Percentiles rank a stretch among this genome's conserved stretches.
These are phyloP conservation scores for Atlantisia rogersi DNA, from an alignment of 2,113 vertebrate species.

Conservation along the genomic window DNA sequence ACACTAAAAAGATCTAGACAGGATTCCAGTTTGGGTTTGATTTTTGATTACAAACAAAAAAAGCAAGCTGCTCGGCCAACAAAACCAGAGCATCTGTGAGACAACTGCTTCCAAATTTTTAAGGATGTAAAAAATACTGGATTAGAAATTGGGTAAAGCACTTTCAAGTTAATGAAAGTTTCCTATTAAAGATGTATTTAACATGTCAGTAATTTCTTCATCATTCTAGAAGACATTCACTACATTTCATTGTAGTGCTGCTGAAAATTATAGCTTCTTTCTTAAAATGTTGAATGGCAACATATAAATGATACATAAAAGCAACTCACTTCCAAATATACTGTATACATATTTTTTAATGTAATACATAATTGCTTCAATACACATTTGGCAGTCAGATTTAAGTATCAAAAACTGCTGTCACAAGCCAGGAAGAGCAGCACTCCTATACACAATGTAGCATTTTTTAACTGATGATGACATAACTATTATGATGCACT, in stretches of 20 bases:
- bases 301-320: slow-evolving; percentile 7
- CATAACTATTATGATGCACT: slow-evolving; percentile 2
- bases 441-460: not conserved
- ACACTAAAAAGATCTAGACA: not conserved
- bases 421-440: not conserved
- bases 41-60: not conserved
- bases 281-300: not conserved
- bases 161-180: not conserved
- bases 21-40: not conserved
- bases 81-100: not conserved
- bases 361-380: not conserved
- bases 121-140: not conserved
- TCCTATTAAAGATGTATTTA: not conserved
- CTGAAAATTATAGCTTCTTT: not conserved
- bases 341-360: not conserved
- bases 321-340: not conserved
- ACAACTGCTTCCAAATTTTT: not conserved
- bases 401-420: not conserved
- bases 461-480: slow-evolving; percentile 35
- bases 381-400: not conserved
- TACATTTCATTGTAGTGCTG: not conserved
- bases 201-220: not conserved
- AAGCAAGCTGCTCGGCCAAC: not conserved
- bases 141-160: not conserved
- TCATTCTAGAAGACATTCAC: not conserved